Percentiles rank a stretch among this genome's conserved stretches.
Evolutionary conservation across 1,140 invertebrate species (phyloP).

Genomic region (Drosophila pseudoobscura): DNA sequence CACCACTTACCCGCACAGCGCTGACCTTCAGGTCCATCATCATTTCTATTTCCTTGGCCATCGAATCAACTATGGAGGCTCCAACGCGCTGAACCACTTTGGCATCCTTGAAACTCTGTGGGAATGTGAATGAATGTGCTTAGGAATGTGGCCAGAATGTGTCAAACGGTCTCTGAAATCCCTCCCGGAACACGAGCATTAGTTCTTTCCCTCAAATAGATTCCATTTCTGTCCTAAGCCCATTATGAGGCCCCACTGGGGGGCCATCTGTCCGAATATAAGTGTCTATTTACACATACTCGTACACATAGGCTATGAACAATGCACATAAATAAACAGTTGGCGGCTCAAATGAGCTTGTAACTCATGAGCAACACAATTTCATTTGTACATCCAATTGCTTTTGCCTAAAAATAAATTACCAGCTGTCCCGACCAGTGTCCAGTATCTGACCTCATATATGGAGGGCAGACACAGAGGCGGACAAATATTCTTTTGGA

Average conservation of each 20-base stretch:
- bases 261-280: background rate
- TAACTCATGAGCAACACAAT: constrained; percentile 23
- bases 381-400: constrained; percentile 62
- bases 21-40: constrained; percentile 94
- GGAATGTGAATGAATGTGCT: background rate
- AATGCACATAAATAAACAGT: constrained; percentile 16
- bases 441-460: constrained; percentile 55
- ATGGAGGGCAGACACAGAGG: constrained; percentile 8
- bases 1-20: constrained; percentile 87
- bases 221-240: background rate
- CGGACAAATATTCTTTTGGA: background rate
- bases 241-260: background rate
- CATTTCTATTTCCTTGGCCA: constrained; percentile 90
- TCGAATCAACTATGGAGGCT: constrained; percentile 88
- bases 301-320: constrained; percentile 11
- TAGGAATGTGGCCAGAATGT: too few species aligned
- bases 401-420: constrained; percentile 59
- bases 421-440: constrained; percentile 41
- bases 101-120: constrained; percentile 89
- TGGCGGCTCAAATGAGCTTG: constrained; percentile 25
- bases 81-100: constrained; percentile 89
- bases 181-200: too few species aligned
- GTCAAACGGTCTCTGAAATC: too few species aligned
- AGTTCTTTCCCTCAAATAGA: background rate
- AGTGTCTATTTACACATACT: background rate